Base-by-base conservation (phyloP, 2,797 vertebrate species). In the Coluber constrictor region DNA sequence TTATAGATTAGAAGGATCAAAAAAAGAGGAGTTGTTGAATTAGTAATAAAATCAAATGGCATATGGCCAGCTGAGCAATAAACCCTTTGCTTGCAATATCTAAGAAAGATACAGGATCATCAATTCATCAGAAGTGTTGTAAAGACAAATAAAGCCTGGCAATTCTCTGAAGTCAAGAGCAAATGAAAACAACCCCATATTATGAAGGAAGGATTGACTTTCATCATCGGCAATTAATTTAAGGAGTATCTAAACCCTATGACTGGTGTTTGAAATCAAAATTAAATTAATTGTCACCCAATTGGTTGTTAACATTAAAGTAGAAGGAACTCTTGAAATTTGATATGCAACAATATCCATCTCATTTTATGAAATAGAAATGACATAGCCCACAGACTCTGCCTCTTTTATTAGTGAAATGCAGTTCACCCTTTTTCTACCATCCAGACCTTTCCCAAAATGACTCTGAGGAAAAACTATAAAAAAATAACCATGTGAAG, bases 21-120 rank as follows among this genome's bases (percentile, higher is more conserved):
- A 83, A 32, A 70, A 66, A 87, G 18, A 63, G 37, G 25, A 94
- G 94, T 12, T 93, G 86, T n/a, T 93, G 94, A 90, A 27, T 94
- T 95, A 92, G 87, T 79, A 94, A 94, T 86, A 93, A 93, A 95
- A 95, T 60, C 27, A 9, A 12, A 90, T 92, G 92, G 88, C 74
- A 37, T 43, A 91, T 89, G 92, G 60, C 92, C 88, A 29, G 20
- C 93, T 32, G 93, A 95, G 88, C 91, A 91, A 95, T 93, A 57
- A 95, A 37, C 55, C 89, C 47, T 86, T 92, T 70, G 89, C 92
- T 92, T 93, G 90, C 0, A 29, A 91, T 79, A 29, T 88, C 86
- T 0, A 87, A 66, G 63, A 51, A 95, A 95, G 93, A 96, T 90
- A 47, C 86, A 56, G 94, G 90, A 88, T 93, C 32, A 92, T 92